Base-by-base conservation (phyloP, 2,797 vertebrate genomes). In the Eospalax fontanierii region DNA sequence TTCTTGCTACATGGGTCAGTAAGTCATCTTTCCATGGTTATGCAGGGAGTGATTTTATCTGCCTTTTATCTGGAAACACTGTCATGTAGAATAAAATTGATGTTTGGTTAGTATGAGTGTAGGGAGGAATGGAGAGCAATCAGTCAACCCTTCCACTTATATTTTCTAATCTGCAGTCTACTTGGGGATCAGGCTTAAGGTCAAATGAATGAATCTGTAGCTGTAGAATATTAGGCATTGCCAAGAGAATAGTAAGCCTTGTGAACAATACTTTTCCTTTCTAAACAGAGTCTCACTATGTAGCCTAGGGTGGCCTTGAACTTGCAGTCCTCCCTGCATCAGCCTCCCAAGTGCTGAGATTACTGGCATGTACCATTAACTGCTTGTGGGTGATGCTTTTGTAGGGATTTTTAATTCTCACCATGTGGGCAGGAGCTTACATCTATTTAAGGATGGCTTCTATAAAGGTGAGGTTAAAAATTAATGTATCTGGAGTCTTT, bases 101-200 rank as follows among this genome's bases (percentile, higher is more conserved):
- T 43, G 35, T 22, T 92, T 83, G 68, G 40, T 79, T 66, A 57
- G 16, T 63, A 16, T 86, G n/a, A 86, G 43, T 3, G 5, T 35
- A 38, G 22, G 35, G 16, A 86, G 80, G 28, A 84, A 75, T 54
- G 83, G 15, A 18, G 59, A 24, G 24, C 61, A 38, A 43, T 68
- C 61, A 70, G 19, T 33, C 75, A 73, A 85, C 11, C 18, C 59
- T 85, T 21, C 22, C 74, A 81, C 21, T 33, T 3, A 0, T 70
- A 38, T 91, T 79, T 87, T 84, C 59, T 78, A 68, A 43, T 66
- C 76, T 75, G 75, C 43, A 30, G 89, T 82, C 68, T 93, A 35
- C 6, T 2, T 63, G 30, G 14, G 43, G 33, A 50, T 66, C 24
- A 68, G 63, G 22, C 59, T 73, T 43, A 89, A 74, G 46, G 40